A percentile compares a stretch with the other conserved stretches of the same genome.
Conservation (phyloP, 2,113 vertebrate species). For the Catharus fuscescens region DNA sequence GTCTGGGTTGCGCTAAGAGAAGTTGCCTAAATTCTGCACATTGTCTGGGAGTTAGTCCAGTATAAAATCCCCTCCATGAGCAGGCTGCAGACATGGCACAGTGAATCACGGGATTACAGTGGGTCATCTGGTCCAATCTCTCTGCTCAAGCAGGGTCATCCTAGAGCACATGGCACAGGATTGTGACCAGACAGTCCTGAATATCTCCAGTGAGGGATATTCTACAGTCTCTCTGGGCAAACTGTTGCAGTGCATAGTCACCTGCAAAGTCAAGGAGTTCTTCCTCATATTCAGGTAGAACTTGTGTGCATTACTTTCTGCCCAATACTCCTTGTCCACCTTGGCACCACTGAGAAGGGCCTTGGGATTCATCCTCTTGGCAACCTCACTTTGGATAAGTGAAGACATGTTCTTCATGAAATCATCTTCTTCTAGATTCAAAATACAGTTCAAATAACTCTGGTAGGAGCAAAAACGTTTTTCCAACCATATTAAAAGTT, state of each 20-base stretch:
- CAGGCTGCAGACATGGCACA: not conserved
- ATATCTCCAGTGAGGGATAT: not conserved
- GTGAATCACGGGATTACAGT: not conserved
- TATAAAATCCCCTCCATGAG: not conserved
- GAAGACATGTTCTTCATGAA: not conserved
- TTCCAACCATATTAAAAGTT: not conserved
- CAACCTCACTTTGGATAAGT: not conserved
- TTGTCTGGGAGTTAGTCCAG: not conserved
- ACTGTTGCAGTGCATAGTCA: fast-evolving
- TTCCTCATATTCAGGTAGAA: not conserved
- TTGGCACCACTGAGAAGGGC: not conserved
- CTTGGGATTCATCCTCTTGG: not conserved
- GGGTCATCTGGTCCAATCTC: not conserved
- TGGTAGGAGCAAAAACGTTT: not conserved
- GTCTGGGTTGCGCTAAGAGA: not conserved
- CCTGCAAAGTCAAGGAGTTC: not conserved
- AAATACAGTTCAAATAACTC: not conserved
- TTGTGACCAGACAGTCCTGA: not conserved
- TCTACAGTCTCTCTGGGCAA: not conserved
- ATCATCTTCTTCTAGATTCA: not conserved
- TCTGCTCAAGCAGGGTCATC: not conserved
- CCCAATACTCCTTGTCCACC: not conserved
- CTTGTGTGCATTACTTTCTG: not conserved
- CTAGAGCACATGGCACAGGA: not conserved
- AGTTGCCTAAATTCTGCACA: not conserved